These are phyloP conservation scores for Furcula furcula DNA, from an alignment of 2,888 invertebrate species.

Conservation along the genomic window DNA sequence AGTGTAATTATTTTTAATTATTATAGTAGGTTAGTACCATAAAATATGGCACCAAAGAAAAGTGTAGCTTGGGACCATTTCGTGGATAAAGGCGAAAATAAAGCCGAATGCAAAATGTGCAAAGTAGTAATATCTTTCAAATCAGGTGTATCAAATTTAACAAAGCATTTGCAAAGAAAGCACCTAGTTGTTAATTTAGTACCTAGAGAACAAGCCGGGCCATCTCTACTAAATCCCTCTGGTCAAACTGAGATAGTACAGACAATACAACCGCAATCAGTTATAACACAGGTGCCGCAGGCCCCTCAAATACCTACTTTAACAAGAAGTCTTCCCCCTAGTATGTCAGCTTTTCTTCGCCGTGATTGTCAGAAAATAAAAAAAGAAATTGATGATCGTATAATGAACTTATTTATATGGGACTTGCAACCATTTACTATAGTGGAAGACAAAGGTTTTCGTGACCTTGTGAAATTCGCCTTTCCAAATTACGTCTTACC, in stretches of 20 bases:
- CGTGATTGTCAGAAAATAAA: slow-evolving; percentile 10
- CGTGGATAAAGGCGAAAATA: slow-evolving; percentile 10
- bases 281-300: neutral
- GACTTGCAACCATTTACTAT: slow-evolving; percentile 21
- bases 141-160: slow-evolving; percentile 9
- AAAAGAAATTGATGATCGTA: slow-evolving; percentile 16
- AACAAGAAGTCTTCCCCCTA: neutral
- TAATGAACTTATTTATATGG: slow-evolving; percentile 18
- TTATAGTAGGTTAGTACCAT: too few relatives aligned
- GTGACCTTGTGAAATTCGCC: slow-evolving; percentile 13
- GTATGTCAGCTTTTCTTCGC: slow-evolving; percentile 2
- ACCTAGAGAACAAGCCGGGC: neutral
- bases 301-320: neutral
- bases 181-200: slow-evolving; percentile 14
- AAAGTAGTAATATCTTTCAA: slow-evolving; percentile 9
- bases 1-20: neutral
- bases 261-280: neutral
- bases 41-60: slow-evolving; percentile 13
- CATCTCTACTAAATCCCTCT: too few relatives aligned
- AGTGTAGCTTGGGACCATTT: slow-evolving; percentile 19
- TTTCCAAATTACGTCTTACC: slow-evolving; percentile 20
- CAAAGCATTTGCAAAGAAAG: slow-evolving; percentile 12
- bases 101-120: slow-evolving; percentile 16
- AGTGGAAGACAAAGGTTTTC: slow-evolving; percentile 19
- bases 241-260: slow-evolving; percentile 1